Conservation (phyloP, 1,140 invertebrate genomes). For the Leptinotarsa texana region DNA sequence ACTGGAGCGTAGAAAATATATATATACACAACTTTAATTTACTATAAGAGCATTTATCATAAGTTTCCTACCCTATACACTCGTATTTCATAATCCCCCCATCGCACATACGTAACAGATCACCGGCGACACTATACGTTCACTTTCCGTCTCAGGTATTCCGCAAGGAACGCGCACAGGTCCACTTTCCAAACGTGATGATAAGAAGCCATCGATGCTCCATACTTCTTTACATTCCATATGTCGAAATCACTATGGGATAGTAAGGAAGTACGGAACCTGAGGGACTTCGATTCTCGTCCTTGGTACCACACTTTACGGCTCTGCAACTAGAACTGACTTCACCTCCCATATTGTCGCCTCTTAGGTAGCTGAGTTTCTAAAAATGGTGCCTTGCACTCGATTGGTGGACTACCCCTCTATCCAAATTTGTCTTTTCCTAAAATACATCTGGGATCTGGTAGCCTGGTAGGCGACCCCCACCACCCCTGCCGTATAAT, state of each 20-base stretch:
- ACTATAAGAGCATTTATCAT: too few relatives aligned
- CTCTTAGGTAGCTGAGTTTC: slow-evolving; percentile 55
- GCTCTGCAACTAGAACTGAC: slow-evolving; percentile 54
- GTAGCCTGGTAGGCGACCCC: slow-evolving; percentile 19
- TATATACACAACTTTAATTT: too few relatives aligned
- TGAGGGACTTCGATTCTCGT: slow-evolving; percentile 57
- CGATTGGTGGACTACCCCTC: slow-evolving; percentile 56
- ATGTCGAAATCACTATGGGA: slow-evolving; percentile 84
- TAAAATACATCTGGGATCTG: slow-evolving; percentile 69
- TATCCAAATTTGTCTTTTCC: slow-evolving; percentile 81
- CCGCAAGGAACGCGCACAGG: slow-evolving; percentile 21
- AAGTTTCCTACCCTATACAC: too few relatives aligned
- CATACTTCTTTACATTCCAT: slow-evolving; percentile 99
- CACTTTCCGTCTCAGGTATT: slow-evolving; percentile 11
- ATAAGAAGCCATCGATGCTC: slow-evolving; percentile 63
- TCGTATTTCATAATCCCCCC: too few relatives aligned
- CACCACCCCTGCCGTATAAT: slow-evolving; percentile 37
- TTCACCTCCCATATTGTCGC: slow-evolving; percentile 42
- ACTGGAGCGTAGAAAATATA: too few relatives aligned
- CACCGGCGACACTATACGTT: too few relatives aligned
- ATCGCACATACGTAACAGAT: too few relatives aligned
- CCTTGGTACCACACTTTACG: slow-evolving; percentile 33
- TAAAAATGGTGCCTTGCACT: slow-evolving; percentile 62
- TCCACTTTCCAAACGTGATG: slow-evolving; percentile 2
- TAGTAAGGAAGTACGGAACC: slow-evolving; percentile 93